These are phyloP conservation scores for Aphelenchoides besseyi DNA, from an alignment of 1,140 invertebrate genomes.

Conservation along the genomic window DNA sequence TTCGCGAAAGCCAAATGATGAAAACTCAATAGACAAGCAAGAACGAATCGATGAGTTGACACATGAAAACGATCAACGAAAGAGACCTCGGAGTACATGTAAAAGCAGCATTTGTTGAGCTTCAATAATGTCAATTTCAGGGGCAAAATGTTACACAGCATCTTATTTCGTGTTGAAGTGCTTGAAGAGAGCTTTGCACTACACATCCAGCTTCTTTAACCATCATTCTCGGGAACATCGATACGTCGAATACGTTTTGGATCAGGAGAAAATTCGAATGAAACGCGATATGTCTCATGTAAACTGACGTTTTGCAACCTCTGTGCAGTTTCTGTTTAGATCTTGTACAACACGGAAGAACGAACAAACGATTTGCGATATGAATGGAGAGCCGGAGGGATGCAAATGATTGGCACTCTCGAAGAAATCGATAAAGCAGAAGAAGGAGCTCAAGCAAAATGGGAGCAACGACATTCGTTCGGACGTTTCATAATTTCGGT, in stretches of 20 bases:
- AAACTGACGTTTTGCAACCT: background rate
- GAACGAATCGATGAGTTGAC: too few relatives aligned
- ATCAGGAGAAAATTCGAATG: conserved; percentile 56
- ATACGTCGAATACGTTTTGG: conserved; percentile 58
- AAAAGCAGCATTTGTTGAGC: too few relatives aligned
- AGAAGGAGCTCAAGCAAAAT: conserved; percentile 48
- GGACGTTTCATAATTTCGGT: conserved; percentile 68
- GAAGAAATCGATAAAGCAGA: conserved; percentile 53
- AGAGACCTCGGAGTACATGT: too few relatives aligned
- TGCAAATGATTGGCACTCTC: conserved; percentile 52
- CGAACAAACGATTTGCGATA: conserved; percentile 39
- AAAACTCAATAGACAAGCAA: too few relatives aligned
- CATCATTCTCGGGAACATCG: conserved; percentile 57
- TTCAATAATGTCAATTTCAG: too few relatives aligned
- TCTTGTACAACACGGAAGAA: conserved; percentile 42
- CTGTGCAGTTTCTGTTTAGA: conserved; percentile 22
- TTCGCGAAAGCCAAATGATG: too few relatives aligned
- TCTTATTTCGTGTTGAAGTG: too few relatives aligned
- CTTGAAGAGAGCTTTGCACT: conserved; percentile 42
- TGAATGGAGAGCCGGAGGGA: conserved; percentile 43
- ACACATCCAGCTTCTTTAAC: conserved; percentile 49
- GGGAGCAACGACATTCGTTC: conserved; percentile 52
- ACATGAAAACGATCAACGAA: too few relatives aligned
- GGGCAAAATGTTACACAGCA: too few relatives aligned
- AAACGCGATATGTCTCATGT: conserved; percentile 52